Evolutionary conservation across 2,888 invertebrate genomes (phyloP), one percentile per base, ranked within the genome.

Genomic region (Trissoscelio sp.): DNA sequence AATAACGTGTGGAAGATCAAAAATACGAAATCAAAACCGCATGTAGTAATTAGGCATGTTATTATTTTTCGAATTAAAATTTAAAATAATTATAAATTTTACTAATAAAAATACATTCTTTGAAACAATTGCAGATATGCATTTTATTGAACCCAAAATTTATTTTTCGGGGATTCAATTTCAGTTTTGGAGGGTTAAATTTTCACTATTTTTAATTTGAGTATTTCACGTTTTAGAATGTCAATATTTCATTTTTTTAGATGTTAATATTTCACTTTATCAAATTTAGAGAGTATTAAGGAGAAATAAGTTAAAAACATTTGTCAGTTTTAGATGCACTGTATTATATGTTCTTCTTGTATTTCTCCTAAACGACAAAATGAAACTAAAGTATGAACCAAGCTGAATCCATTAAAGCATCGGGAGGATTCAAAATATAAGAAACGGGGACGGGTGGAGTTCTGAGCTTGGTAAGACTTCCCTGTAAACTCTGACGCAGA

Each of bases 311-410:
- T n/a, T n/a, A n/a, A n/a, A n/a, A n/a, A n/a, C n/a, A n/a, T n/a
- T n/a, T n/a, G n/a, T n/a, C n/a, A n/a, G n/a, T n/a, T n/a, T n/a
- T 90, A n/a, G n/a, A n/a, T n/a, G n/a, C n/a, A n/a, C n/a, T n/a
- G n/a, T 89, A 89, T 90, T 90, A 89, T 89, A 89, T 88, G 87
- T 87, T 85, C 88, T 87, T 87, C 88, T 89, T 87, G 86, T 86
- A 87, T 89, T 90, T 89, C 88, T 89, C 89, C 89, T 88, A 88
- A 87, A 66, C n/a, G n/a, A n/a, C n/a, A n/a, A n/a, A n/a, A n/a
- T n/a, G n/a, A n/a, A n/a, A n/a, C n/a, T n/a, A n/a, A n/a, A n/a
- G n/a, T n/a, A n/a, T 18, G 42, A 31, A 55, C 39, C 31, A 28
- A 55, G 55, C 12, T 14, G n/a, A 73, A 48, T 39, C 2, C 24